Base-by-base conservation (phyloP, 2,113 vertebrate genomes). In the Natator depressus region DNA sequence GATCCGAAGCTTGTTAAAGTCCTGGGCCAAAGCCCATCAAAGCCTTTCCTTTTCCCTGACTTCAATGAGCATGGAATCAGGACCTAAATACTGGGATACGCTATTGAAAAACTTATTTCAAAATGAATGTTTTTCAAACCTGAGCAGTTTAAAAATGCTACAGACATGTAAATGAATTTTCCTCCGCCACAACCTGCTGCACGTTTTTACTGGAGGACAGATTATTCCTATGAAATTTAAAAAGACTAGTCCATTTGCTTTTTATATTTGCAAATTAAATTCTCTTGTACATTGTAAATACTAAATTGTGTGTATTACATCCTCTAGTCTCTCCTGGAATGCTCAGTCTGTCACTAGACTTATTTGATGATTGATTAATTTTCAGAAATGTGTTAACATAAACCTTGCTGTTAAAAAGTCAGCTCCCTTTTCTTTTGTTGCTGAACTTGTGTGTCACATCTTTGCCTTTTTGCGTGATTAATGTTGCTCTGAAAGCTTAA, bases 331-430 rank as follows among this genome's bases (percentile, higher is more conserved):
- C 80, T 87, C 31, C 85, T 92, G 84, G 62, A 96, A 93, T 88
- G 59, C 81, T 94, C 53, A 89, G 6, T 95, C 90, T 35, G 22
- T 97, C 97, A 97, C 57, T 94, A 69, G 35, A 92, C 25, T 95
- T 96, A 91, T 92, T 96, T 97, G 83, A 92, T 82, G 96, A 94
- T 93, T 96, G 97, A 97, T 95, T 97, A 82, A 85, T 94, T 95
- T 97, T 94, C 82, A 94, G 80, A 96, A 98, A 92, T 93, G 10
- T 55, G 54, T 96, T 94, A 88, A 93, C 89, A 92, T n/a, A 94
- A 95, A 57, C 49, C 82, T 91, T 84, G 80, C 91, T 80, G 46
- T 89, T 65, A 88, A 96, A 93, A 93, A 97, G 50, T 29, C 79
- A 29, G 80, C 69, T 95, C 76, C 82, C 31, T 90, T 91, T 87